Evolutionary conservation across 2,888 invertebrate species (phyloP).

Genomic region (Cynaeus angustus): DNA sequence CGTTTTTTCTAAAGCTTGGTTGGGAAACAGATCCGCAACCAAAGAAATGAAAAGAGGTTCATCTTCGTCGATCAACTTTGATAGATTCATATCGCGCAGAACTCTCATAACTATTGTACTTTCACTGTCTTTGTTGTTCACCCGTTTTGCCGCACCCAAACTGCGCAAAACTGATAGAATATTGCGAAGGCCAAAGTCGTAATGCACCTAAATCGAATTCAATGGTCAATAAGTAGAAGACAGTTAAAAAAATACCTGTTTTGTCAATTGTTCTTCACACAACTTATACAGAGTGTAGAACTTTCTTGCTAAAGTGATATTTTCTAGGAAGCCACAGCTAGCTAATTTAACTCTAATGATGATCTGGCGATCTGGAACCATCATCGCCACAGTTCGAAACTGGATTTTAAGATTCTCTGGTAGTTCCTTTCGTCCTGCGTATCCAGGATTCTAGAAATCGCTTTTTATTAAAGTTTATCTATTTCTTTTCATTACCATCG

Average conservation of each 20-base stretch:
- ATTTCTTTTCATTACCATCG: constrained; percentile 85
- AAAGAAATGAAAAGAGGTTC: constrained; percentile 98
- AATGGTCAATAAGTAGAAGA: too few relatives aligned
- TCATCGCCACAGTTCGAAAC: constrained; percentile 98
- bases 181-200: constrained; percentile 96
- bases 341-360: constrained; percentile 97
- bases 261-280: constrained; percentile 97
- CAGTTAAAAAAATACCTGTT: constrained; percentile 81
- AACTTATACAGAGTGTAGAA: constrained; percentile 97
- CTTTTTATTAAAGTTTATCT: background rate
- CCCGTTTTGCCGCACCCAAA: constrained; percentile 92
- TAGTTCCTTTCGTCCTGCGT: constrained; percentile 95
- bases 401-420: constrained; percentile 98
- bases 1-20: constrained; percentile 94
- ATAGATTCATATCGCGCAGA: constrained; percentile 97
- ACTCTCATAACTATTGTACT: constrained; percentile 98
- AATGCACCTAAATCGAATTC: constrained; percentile 84
- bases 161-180: constrained; percentile 95
- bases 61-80: constrained; percentile 97
- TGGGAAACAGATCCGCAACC: constrained; percentile 96
- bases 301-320: constrained; percentile 94
- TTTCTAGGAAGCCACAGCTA: constrained; percentile 96
- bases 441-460: constrained; percentile 90
- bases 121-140: constrained; percentile 93
- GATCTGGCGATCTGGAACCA: constrained; percentile 98